Percentiles rank a stretch among this genome's conserved stretches.
phyloP scores from a whole-genome alignment of 2,113 vertebrate genomes.

The Callipepla squamata region DNA sequence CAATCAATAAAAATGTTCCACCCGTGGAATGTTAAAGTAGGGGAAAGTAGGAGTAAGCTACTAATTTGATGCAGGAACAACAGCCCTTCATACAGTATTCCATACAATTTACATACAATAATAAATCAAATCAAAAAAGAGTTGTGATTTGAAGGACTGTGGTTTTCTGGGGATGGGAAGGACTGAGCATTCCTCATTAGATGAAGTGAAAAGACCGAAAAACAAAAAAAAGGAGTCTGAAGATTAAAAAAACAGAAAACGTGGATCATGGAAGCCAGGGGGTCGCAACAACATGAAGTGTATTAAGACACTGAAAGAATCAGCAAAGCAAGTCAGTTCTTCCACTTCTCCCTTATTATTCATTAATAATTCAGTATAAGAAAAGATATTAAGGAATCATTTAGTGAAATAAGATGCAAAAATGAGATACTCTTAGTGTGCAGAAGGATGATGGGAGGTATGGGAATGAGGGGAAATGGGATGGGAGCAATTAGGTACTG shows the following conservation, averaged over 20 bases:
- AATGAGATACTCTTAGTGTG: background rate
- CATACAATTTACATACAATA: background rate
- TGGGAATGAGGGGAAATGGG: background rate
- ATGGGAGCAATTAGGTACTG: background rate
- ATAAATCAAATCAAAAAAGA: background rate
- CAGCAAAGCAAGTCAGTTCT: background rate
- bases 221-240: background rate
- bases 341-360: background rate
- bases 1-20: background rate
- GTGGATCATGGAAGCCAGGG: too few species aligned
- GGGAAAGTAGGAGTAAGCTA: background rate
- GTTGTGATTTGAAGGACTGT: background rate
- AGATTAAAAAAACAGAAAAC: background rate
- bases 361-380: background rate
- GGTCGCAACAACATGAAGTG: background rate
- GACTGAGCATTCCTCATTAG: background rate
- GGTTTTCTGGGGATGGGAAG: background rate
- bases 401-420: background rate
- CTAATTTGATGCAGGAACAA: background rate
- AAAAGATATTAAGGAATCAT: background rate
- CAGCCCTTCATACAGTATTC: background rate
- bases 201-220: background rate
- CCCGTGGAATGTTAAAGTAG: background rate
- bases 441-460: background rate
- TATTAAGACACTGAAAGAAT: background rate